Base-by-base conservation (phyloP, 2,888 invertebrate species). In the Zaprionus bogoriensis region DNA sequence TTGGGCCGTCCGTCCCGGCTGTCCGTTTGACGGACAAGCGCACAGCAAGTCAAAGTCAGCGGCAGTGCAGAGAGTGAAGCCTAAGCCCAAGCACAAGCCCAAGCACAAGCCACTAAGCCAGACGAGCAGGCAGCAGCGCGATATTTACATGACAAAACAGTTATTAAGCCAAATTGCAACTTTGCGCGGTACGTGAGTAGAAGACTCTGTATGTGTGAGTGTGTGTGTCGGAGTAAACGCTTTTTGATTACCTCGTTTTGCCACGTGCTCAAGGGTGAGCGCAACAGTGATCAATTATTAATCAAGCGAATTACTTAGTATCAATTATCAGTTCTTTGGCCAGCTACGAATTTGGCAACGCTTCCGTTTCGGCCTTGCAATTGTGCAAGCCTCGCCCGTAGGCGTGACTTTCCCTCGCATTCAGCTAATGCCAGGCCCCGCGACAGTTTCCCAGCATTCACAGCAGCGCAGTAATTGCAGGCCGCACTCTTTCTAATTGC, bases 231-330 rank as follows among this genome's bases (percentile, higher is more conserved):
- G 17, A 48, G 20, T 55, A 48, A 50, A 32, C 32, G 64, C 59
- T 50, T 77, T 72, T 67, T 48, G 62, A 73, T 83, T 69, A 53
- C 77, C 63, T 65, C 57, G 45, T n/a, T 12, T 30, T n/a, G 57
- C 55, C 58, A 42, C 41, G n/a, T n/a, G 48, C 67, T 79, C 80
- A 78, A 79, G 80, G 81, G 68, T 74, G 72, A 58, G n/a, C n/a
- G n/a, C n/a, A n/a, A n/a, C n/a, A n/a, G n/a, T n/a, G n/a, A n/a
- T 30, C 46, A 59, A 59, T 59, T 70, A 52, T 46, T 38, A 54
- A 19, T 12, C 17, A 22, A 36, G 7, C 2, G 20, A 6, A 22
- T 27, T n/a, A n/a, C n/a, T n/a, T n/a, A n/a, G n/a, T n/a, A n/a
- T n/a, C 32, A 36, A 36, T 36, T 36, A 36, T 9, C 32, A 7